Conservation (phyloP, 1,140 invertebrate species). For the Rhynchophorus ferrugineus region DNA sequence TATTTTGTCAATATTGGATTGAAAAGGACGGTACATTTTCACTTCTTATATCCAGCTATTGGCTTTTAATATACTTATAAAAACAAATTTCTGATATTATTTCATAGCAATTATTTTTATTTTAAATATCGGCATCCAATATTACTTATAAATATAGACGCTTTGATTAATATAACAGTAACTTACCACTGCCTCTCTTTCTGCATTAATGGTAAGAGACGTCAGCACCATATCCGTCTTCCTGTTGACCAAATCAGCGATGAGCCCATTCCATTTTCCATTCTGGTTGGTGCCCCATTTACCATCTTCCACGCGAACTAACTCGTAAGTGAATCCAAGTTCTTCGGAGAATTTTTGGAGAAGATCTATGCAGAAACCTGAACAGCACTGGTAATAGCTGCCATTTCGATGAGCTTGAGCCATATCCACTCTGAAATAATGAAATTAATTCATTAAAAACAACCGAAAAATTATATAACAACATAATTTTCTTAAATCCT, state of each 20-base stretch:
- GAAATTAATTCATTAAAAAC: neutral
- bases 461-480: too few species aligned
- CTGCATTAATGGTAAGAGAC: slow-evolving; percentile 94
- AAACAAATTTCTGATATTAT: too few species aligned
- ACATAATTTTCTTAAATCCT: too few species aligned
- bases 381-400: slow-evolving; percentile 87
- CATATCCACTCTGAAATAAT: slow-evolving; percentile 61
- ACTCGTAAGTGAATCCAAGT: slow-evolving; percentile 91
- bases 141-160: too few species aligned
- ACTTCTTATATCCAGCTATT: too few species aligned
- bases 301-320: slow-evolving; percentile 89
- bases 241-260: slow-evolving; percentile 84
- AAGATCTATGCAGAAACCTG: slow-evolving; percentile 95
- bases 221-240: slow-evolving; percentile 96
- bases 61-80: too few species aligned
- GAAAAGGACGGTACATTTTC: too few species aligned
- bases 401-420: slow-evolving; percentile 70
- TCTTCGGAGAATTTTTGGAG: slow-evolving; percentile 85
- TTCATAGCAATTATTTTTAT: too few species aligned
- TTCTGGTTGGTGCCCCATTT: slow-evolving; percentile 90
- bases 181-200: slow-evolving; percentile 74
- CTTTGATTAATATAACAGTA: too few species aligned
- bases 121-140: too few species aligned
- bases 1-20: too few species aligned
- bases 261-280: slow-evolving; percentile 95